Evolutionary conservation across 2,113 vertebrate genomes (phyloP), one percentile per base, ranked within the genome.

Genomic region (Zosterops japonicus): DNA sequence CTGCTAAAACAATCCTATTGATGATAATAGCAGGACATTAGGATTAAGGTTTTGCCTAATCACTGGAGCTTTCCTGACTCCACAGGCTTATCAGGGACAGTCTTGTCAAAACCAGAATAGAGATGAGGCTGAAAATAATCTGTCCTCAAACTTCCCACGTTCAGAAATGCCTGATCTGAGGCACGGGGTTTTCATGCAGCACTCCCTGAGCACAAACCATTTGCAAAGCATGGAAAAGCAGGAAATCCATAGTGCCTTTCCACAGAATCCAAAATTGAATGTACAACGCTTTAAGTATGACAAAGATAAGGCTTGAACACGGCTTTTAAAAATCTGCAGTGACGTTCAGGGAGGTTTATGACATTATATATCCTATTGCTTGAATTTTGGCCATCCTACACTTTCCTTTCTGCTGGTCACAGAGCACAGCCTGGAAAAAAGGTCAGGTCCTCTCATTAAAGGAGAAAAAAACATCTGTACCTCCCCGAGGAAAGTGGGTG

Each of bases 141-240:
- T 93, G 84, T 95, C 96, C 93, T 93, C 70, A 47, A 96, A 49
- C 89, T 93, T 91, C 91, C 67, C 84, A 96, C 89, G n/a, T 87
- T 72, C 67, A 93, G 87, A 89, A 79, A 91, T 47, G 89, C 44
- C 78, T 90, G 78, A 90, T 85, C 87, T 86, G 92, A 92, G 79
- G 75, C 88, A 64, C 7, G 0, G 47, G 83, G 27, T 1, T 36
- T 68, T 61, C 80, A 59, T 72, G 57, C 89, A 94, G 89, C 64
- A 28, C 33, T 42, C 63, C 23, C 46, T 35, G 23, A 89, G 74
- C 59, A 56, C 8, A 82, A 56, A 74, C 29, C 71, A 8, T 80
- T 94, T 79, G 64, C 89, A 79, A 65, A 79, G 53, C 17, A 0
- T 17, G 29, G 59, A 85, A 80, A 35, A 86, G 47, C 82, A 80